Percentiles rank a stretch among this genome's conserved stretches.
These are phyloP conservation scores for Rugalucina vietnamica DNA, from an alignment of 2,888 invertebrate genomes.

Conservation along the genomic window DNA sequence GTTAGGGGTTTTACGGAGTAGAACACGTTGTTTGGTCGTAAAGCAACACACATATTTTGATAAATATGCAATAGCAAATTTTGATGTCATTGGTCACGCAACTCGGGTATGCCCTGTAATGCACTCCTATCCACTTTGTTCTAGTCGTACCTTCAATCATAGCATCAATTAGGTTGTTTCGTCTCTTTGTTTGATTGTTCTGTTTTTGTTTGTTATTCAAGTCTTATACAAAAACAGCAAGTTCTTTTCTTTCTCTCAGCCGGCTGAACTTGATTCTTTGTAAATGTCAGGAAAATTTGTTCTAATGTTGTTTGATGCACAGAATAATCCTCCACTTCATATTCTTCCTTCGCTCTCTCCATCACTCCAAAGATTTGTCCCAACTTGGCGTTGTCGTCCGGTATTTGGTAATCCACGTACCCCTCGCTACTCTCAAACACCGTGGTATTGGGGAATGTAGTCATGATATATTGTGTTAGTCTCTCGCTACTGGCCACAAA, in stretches of 20 bases:
- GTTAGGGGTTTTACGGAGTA: too few relatives aligned
- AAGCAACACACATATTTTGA: too few relatives aligned
- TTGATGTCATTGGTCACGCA: too few relatives aligned
- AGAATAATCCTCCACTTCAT: slow-evolving; percentile 81
- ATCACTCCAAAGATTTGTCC: slow-evolving; percentile 82
- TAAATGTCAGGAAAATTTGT: slow-evolving; percentile 85
- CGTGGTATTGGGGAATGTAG: slow-evolving; percentile 86
- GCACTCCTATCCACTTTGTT: too few relatives aligned
- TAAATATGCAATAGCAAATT: too few relatives aligned
- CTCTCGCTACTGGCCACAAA: slow-evolving; percentile 67
- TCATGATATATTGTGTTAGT: slow-evolving; percentile 84
- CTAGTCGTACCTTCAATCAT: too few relatives aligned
- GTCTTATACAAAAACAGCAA: slow-evolving; percentile 25
- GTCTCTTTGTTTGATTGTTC: too few relatives aligned
- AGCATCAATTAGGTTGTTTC: too few relatives aligned
- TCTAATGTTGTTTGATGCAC: slow-evolving; percentile 83
- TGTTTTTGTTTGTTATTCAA: neutral
- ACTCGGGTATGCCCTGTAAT: too few relatives aligned
- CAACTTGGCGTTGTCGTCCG: slow-evolving; percentile 77
- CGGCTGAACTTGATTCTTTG: slow-evolving; percentile 74
- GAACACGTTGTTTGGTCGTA: too few relatives aligned
- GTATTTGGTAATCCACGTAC: slow-evolving; percentile 80
- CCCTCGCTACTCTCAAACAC: slow-evolving; percentile 89
- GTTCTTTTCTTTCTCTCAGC: slow-evolving; percentile 49
- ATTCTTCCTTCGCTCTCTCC: slow-evolving; percentile 76